Evolutionary conservation across 2,888 invertebrate genomes (phyloP).

Genomic region (Chironomus riparius): DNA sequence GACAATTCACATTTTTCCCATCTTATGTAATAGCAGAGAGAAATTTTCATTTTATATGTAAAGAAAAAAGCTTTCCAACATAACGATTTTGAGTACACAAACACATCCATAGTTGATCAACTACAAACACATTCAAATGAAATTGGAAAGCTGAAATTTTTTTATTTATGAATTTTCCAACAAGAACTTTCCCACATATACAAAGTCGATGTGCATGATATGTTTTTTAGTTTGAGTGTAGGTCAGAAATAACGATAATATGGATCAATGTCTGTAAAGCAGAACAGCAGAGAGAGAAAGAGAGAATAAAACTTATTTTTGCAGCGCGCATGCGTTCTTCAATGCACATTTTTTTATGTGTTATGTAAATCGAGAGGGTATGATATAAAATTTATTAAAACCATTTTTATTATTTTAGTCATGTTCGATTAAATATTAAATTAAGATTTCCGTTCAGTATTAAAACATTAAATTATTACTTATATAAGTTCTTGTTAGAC

Average conservation of each 20-base stretch:
- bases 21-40: background rate
- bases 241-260: slow-evolving; percentile 17
- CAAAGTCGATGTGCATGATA: background rate
- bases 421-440: background rate
- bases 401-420: background rate
- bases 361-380: slow-evolving; percentile 17
- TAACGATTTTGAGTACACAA: background rate
- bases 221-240: slow-evolving; percentile 7
- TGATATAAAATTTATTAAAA: background rate
- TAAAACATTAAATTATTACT: background rate
- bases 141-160: background rate
- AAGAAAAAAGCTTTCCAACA: background rate
- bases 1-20: background rate
- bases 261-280: slow-evolving; percentile 19
- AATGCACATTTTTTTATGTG: slow-evolving; percentile 19
- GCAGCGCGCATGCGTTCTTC: slow-evolving; percentile 7
- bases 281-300: too few species aligned
- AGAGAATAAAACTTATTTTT: background rate
- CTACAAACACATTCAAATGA: background rate
- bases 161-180: background rate
- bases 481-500: too few species aligned
- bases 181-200: background rate
- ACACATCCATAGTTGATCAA: background rate
- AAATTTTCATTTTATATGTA: background rate
- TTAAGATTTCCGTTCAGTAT: background rate